Evolutionary conservation across 2,888 invertebrate genomes (phyloP).

Genomic region (Platyscelio sp.): DNA sequence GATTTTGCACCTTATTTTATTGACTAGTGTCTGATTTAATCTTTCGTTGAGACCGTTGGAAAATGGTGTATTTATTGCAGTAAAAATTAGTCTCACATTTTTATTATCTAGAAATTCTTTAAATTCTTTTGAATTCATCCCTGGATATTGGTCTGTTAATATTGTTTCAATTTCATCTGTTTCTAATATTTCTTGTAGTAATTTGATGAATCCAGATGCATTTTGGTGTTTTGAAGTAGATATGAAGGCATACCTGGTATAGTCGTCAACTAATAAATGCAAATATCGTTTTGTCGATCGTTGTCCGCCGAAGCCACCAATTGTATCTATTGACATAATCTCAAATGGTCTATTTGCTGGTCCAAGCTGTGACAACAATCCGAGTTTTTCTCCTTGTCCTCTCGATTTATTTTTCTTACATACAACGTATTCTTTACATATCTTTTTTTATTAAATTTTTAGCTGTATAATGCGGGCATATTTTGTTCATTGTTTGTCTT

Average conservation of each 20-base stretch:
- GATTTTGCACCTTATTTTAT: slow-evolving; percentile 28
- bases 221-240: slow-evolving; percentile 18
- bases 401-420: slow-evolving; percentile 63
- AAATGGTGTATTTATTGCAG: slow-evolving; percentile 18
- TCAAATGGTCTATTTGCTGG: slow-evolving; percentile 19
- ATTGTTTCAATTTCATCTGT: slow-evolving; percentile 9
- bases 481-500: slow-evolving; percentile 44
- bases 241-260: slow-evolving; percentile 10
- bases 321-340: slow-evolving; percentile 67
- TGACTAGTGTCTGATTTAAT: slow-evolving; percentile 29
- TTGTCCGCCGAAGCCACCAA: slow-evolving; percentile 52
- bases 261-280: slow-evolving; percentile 11
- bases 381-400: slow-evolving; percentile 53
- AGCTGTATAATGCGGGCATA: slow-evolving; percentile 45
- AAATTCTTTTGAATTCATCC: slow-evolving; percentile 31
- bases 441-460: slow-evolving; percentile 18
- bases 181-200: background rate
- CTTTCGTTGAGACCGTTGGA: slow-evolving; percentile 37
- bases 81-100: slow-evolving; percentile 4
- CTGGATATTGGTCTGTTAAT: slow-evolving; percentile 29
- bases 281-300: slow-evolving; percentile 30
- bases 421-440: slow-evolving; percentile 41
- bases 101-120: slow-evolving; percentile 21
- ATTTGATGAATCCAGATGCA: slow-evolving; percentile 16
- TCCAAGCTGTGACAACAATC: slow-evolving; percentile 39